Base-by-base conservation (phyloP, 2,797 vertebrate genomes). In the Poliocrania exsul region DNA sequence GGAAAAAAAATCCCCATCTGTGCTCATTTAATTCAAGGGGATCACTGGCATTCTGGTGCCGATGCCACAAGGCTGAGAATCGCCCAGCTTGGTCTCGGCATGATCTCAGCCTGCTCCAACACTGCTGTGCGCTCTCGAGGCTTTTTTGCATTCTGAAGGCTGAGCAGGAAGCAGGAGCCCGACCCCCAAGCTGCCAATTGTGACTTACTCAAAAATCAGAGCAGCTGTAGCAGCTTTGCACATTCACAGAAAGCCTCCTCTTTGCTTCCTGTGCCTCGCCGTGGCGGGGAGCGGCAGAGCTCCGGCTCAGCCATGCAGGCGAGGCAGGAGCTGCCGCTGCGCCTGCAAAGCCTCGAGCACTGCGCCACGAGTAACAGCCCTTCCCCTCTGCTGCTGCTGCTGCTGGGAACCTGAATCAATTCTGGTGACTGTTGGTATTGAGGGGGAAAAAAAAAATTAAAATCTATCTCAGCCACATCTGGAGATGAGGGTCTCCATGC, bases 171-270 rank as follows among this genome's bases (percentile, higher is more conserved):
- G 85, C 35, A 3, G 80, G 40, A 92, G 79, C 69, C 74, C 6
- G 81, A 93, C 87, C 80, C 82, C 72, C 75, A 29, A 33, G 85
- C 87, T 93, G 81, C 75, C 81, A 69, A 78, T 69, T 86, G 92
- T 65, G 77, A 87, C 72, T 93, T 79, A 77, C 75, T 92, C 44
- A 85, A 53, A 86, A 81, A 73, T 26, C 13, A 11, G 62, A 91
- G 88, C 86, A 84, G 94, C 92, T 91, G 71, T 42, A 77, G 77
- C 58, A 83, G 72, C 80, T 83, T 33, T 78, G 72, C 65, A 90
- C 80, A 83, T 71, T 65, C 38, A 23, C 65, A 83, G 72, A 60
- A 83, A 6, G 25, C 80, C 58, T 89, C 69, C 78, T 84, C 62
- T 64, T 10, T 0, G 20, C 81, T 87, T 10, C 80, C 77, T 6